Evolutionary conservation across 2,113 vertebrate genomes (phyloP).

Genomic region (Trichomycterus rosablanca): DNA sequence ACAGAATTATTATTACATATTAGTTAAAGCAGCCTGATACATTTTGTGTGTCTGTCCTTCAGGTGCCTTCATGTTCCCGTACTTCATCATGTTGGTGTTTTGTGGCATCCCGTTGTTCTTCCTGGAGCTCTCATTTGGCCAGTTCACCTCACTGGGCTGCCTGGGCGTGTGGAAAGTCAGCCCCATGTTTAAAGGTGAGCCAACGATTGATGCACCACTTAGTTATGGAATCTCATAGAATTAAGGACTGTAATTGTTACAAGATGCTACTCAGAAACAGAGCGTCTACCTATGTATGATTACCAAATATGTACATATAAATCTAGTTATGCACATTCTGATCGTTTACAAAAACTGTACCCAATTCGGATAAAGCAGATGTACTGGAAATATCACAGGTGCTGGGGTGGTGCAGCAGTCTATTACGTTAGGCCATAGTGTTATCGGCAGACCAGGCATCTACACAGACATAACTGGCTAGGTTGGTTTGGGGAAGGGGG

Average conservation of each 20-base stretch:
- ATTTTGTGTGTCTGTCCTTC: conserved; percentile 11
- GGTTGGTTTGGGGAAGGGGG: too few relatives aligned
- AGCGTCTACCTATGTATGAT: too few relatives aligned
- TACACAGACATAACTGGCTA: too few relatives aligned
- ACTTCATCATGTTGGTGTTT: conserved; percentile 97
- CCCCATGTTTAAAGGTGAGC: conserved; percentile 97
- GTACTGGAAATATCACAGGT: too few relatives aligned
- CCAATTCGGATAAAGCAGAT: too few relatives aligned
- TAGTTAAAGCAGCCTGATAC: neutral
- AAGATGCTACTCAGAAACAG: too few relatives aligned
- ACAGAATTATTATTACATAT: neutral
- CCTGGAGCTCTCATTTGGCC: conserved; percentile 95
- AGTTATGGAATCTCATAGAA: neutral
- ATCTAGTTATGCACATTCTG: too few relatives aligned
- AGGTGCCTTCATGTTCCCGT: conserved; percentile 98
- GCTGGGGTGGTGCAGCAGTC: too few relatives aligned
- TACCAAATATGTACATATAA: too few relatives aligned
- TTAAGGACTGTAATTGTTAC: neutral
- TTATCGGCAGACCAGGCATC: too few relatives aligned
- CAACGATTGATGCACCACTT: neutral
- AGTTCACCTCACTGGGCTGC: conserved; percentile 94
- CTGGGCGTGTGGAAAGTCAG: conserved; percentile 96
- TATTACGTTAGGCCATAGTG: too few relatives aligned
- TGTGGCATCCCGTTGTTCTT: conserved; percentile 97
- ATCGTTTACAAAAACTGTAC: too few relatives aligned